A percentile compares a stretch with the other conserved stretches of the same genome.
Evolutionary conservation across 2,888 invertebrate species (phyloP).

Genomic region (Odontomyia ornata): DNA sequence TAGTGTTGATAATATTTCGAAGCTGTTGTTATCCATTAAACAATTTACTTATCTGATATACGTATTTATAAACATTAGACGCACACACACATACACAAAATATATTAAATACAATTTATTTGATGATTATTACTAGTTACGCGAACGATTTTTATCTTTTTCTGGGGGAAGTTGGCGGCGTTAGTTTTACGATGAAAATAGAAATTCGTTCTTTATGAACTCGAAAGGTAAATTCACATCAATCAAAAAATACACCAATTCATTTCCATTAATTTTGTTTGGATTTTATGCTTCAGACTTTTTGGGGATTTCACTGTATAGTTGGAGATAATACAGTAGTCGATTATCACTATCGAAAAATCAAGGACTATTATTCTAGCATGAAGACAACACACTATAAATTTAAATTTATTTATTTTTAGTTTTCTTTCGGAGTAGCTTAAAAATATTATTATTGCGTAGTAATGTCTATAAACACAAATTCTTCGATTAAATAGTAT

Average conservation of each 20-base stretch:
- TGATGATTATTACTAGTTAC: no score
- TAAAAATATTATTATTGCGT: not conserved
- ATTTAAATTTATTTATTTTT: no score
- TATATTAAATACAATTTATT: not conserved
- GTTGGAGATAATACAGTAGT: no score
- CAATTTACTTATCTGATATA: not conserved
- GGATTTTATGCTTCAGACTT: not conserved
- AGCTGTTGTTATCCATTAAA: constrained; percentile 32
- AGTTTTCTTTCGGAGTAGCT: not conserved
- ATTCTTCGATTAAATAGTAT: not conserved
- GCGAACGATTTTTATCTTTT: no score
- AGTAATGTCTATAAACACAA: not conserved
- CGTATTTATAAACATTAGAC: not conserved
- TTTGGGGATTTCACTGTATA: no score
- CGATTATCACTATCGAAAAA: no score
- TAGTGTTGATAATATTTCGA: constrained; percentile 14
- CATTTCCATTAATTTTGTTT: not conserved
- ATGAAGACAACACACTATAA: no score
- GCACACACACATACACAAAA: constrained; percentile 5
- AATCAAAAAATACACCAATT: not conserved
- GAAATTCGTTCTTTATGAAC: no score
- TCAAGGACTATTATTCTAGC: no score
- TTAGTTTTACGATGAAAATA: no score
- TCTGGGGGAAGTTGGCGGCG: no score
- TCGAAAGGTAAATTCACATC: not conserved